Conservation (phyloP, 1,140 invertebrate species). For the Metopolophium dirhodum region DNA sequence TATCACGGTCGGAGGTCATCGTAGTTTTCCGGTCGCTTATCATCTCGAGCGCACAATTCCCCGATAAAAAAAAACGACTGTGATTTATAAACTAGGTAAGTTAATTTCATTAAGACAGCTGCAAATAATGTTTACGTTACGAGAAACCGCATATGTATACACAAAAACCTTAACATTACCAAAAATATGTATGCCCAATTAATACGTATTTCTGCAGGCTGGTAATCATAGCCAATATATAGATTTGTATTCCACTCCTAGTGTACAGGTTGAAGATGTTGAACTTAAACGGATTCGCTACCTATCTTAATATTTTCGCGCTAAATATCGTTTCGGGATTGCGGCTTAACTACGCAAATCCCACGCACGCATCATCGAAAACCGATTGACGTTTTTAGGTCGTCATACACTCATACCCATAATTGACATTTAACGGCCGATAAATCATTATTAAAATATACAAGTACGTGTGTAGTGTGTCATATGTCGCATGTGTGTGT, state of each 20-base stretch:
- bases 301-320: neutral
- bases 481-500: neutral
- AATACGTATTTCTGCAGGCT: too few relatives aligned
- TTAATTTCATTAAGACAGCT: neutral
- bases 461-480: too few relatives aligned
- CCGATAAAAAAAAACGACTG: neutral
- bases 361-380: neutral
- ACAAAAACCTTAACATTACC: too few relatives aligned
- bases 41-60: neutral
- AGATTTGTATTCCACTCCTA: too few relatives aligned
- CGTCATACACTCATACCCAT: neutral
- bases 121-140: too few relatives aligned
- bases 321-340: neutral
- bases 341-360: neutral
- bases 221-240: too few relatives aligned
- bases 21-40: neutral
- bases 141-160: too few relatives aligned
- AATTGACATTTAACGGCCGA: neutral
- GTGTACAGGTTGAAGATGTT: too few relatives aligned
- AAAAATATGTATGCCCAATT: too few relatives aligned
- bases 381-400: neutral
- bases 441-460: neutral
- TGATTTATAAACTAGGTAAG: neutral
- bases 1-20: neutral
- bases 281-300: neutral